A percentile compares a stretch with the other conserved stretches of the same genome.
Conservation (phyloP, 2,113 vertebrate species). For the Ammospiza nelsoni region DNA sequence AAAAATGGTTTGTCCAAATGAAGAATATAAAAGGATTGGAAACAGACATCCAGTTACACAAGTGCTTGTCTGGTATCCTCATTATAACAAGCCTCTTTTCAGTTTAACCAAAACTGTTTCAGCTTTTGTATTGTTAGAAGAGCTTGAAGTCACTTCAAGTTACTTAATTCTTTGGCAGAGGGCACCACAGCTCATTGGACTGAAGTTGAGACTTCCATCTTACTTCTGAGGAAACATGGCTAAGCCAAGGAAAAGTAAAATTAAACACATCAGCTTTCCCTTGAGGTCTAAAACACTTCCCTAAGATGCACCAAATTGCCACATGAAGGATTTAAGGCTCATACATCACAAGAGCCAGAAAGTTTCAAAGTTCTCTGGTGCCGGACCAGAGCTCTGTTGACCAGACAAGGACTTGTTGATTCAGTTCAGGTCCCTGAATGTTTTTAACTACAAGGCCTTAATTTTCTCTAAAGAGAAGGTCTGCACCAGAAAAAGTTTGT, state of each 20-base stretch:
- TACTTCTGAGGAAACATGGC: neutral
- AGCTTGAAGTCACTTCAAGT: neutral
- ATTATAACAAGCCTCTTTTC: neutral
- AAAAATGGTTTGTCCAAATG: neutral
- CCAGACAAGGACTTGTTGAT: neutral
- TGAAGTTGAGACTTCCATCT: neutral
- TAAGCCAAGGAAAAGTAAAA: neutral
- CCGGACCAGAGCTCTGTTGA: neutral
- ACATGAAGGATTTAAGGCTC: neutral
- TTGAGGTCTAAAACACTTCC: neutral
- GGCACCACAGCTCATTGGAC: neutral
- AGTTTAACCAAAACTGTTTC: constrained; percentile 2
- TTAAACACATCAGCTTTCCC: neutral
- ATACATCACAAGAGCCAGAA: neutral
- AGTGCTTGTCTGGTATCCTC: constrained; percentile 8
- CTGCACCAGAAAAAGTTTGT: neutral
- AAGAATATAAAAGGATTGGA: constrained; percentile 15
- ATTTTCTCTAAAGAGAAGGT: neutral
- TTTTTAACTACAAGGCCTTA: neutral
- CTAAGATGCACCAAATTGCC: neutral
- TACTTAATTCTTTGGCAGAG: neutral
- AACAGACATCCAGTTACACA: constrained; percentile 22
- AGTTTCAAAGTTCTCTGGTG: neutral
- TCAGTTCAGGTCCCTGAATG: neutral
- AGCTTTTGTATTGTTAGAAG: neutral